Percentiles rank a stretch among this genome's conserved stretches.
These are phyloP conservation scores for Drosophila buzzatii DNA, from an alignment of 2,888 invertebrate genomes.

Conservation along the genomic window DNA sequence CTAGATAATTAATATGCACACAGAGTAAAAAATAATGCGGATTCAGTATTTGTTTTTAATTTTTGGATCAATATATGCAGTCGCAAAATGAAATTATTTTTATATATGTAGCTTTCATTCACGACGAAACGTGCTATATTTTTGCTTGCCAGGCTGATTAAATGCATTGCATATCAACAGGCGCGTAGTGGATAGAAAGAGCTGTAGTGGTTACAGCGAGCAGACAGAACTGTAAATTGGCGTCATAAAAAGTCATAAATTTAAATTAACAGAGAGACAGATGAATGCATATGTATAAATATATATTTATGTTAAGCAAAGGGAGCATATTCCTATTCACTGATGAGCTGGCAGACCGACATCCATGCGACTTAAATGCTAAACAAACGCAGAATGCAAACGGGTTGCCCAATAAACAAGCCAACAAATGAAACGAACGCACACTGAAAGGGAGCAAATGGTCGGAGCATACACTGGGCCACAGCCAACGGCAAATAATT, in stretches of 20 bases:
- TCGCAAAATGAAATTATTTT: background rate
- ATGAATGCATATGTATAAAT: conserved; percentile 17
- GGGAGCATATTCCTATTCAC: conserved; percentile 18
- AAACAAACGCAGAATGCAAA: conserved; percentile 58
- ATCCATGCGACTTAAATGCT: conserved; percentile 67
- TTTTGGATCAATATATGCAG: background rate
- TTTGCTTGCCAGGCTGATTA: conserved; percentile 1
- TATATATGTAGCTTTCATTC: background rate
- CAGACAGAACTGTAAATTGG: background rate
- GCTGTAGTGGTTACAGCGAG: background rate
- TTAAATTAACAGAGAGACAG: conserved; percentile 55
- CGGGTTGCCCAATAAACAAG: conserved; percentile 39
- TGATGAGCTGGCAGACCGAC: conserved; percentile 17
- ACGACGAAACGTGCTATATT: no score
- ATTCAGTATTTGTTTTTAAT: conserved; percentile 1
- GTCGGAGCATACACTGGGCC: conserved; percentile 16
- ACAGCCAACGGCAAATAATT: conserved; percentile 72
- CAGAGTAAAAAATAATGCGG: background rate
- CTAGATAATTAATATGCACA: background rate
- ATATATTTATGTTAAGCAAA: background rate
- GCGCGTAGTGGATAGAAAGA: background rate
- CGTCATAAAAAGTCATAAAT: conserved; percentile 51
- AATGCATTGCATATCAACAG: conserved; percentile 38
- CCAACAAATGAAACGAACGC: conserved; percentile 26
- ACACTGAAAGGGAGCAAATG: conserved; percentile 25